Percentiles rank a stretch among this genome's conserved stretches.
These are phyloP conservation scores for Urocitellus parryii DNA, from an alignment of 2,113 vertebrate genomes.

Conservation along the genomic window DNA sequence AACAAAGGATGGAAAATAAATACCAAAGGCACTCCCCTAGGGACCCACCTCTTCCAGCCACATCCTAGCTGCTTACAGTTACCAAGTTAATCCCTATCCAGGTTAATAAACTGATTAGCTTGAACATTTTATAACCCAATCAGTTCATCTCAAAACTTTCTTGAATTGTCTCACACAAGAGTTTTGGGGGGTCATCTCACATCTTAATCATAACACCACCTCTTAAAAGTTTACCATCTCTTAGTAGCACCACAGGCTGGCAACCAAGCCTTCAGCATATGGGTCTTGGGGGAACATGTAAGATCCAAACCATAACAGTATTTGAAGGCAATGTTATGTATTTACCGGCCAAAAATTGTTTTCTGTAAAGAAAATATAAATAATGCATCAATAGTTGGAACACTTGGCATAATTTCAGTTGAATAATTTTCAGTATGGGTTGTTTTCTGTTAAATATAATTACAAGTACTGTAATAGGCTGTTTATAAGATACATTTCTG, in stretches of 20 bases:
- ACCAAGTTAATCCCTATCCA: too few species aligned
- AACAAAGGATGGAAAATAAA: too few species aligned
- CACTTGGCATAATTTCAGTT: not conserved
- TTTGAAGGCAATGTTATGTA: conserved; percentile 64
- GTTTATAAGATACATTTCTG: conserved; percentile 53
- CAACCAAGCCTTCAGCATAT: not conserved
- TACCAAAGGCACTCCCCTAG: too few species aligned
- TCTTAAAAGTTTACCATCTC: not conserved
- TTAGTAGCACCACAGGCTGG: too few species aligned
- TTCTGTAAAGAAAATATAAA: conserved; percentile 41
- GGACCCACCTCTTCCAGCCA: too few species aligned
- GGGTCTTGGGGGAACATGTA: not conserved
- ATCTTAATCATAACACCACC: too few species aligned
- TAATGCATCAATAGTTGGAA: conserved; percentile 25
- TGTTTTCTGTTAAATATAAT: conserved; percentile 59
- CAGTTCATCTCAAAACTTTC: too few species aligned
- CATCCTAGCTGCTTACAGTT: too few species aligned
- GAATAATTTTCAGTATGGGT: not conserved
- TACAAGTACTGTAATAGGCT: not conserved
- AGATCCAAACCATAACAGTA: not conserved
- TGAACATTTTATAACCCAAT: too few species aligned
- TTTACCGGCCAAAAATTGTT: conserved; percentile 53
- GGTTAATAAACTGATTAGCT: too few species aligned
- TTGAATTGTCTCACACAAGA: too few species aligned
- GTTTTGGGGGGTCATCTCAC: too few species aligned